A percentile compares a stretch with the other conserved stretches of the same genome.
phyloP scores from a whole-genome alignment of 2,797 vertebrate genomes.

The Orientallactaga sibirica region DNA sequence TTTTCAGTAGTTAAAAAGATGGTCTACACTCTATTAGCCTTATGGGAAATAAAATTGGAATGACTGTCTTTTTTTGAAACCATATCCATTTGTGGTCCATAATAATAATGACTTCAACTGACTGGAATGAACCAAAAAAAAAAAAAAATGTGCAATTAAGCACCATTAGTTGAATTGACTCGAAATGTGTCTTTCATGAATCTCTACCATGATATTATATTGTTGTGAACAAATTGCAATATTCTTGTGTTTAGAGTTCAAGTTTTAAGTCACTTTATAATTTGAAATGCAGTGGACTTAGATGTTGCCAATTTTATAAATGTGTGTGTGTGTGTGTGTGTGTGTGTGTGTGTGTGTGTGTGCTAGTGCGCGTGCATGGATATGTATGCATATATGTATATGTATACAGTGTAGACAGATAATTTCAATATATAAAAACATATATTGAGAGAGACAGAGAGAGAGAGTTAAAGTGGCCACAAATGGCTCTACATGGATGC shows the following conservation, averaged over 20 bases:
- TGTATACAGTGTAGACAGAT: too few species aligned
- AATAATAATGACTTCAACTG: constrained; percentile 81
- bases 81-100: constrained; percentile 76
- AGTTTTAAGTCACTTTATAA: constrained; percentile 68
- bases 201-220: constrained; percentile 71
- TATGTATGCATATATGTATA: background rate
- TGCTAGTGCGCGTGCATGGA: background rate
- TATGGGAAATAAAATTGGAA: constrained; percentile 79
- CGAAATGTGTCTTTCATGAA: constrained; percentile 74
- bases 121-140: constrained; percentile 64
- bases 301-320: constrained; percentile 26
- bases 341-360: background rate
- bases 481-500: too few species aligned
- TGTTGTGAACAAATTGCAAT: constrained; percentile 71
- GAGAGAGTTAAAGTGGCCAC: too few species aligned
- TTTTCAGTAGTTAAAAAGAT: constrained; percentile 64
- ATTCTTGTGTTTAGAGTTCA: constrained; percentile 54
- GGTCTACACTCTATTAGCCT: constrained; percentile 68
- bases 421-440: too few species aligned
- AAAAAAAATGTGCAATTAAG: constrained; percentile 77
- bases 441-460: too few species aligned
- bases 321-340: background rate
- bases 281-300: constrained; percentile 42
- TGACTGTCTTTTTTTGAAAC: constrained; percentile 74
- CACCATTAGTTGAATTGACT: constrained; percentile 80